Conservation (phyloP, 2,888 invertebrate genomes). For the Oconnorella tubifera region DNA sequence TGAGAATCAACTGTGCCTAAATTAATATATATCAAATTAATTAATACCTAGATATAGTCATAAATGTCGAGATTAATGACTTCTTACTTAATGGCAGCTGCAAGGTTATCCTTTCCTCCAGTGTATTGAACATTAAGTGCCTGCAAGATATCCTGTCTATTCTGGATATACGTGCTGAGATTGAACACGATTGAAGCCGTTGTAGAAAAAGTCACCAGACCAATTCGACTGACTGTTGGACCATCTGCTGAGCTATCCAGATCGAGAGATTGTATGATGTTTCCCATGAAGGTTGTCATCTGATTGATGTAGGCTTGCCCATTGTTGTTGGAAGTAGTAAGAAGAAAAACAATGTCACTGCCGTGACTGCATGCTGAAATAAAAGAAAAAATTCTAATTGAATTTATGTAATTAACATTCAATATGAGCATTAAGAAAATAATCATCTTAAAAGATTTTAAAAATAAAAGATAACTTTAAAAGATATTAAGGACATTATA, state of each 20-base stretch:
- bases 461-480: too few species aligned
- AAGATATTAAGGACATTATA: too few species aligned
- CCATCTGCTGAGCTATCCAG: conserved; percentile 11
- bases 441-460: too few species aligned
- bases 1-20: too few species aligned
- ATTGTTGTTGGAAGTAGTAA: conserved; percentile 49
- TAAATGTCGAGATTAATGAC: too few species aligned
- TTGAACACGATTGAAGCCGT: conserved; percentile 16
- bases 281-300: conserved; percentile 44
- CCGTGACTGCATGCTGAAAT: conserved; percentile 40
- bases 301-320: conserved; percentile 44
- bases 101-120: conserved; percentile 44
- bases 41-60: too few species aligned
- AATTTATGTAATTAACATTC: too few species aligned
- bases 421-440: too few species aligned
- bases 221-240: conserved; percentile 15
- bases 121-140: conserved; percentile 32
- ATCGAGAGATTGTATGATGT: conserved; percentile 39
- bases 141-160: conserved; percentile 6
- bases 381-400: too few species aligned
- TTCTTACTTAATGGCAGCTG: conserved; percentile 37
- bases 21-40: too few species aligned
- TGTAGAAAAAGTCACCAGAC: conserved; percentile 16
- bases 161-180: conserved; percentile 12
- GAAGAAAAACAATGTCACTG: conserved; percentile 45